Percentiles rank a stretch among this genome's conserved stretches.
These are phyloP conservation scores for Leucoraja erinaceus DNA, from an alignment of 2,113 vertebrate species.

Conservation along the genomic window DNA sequence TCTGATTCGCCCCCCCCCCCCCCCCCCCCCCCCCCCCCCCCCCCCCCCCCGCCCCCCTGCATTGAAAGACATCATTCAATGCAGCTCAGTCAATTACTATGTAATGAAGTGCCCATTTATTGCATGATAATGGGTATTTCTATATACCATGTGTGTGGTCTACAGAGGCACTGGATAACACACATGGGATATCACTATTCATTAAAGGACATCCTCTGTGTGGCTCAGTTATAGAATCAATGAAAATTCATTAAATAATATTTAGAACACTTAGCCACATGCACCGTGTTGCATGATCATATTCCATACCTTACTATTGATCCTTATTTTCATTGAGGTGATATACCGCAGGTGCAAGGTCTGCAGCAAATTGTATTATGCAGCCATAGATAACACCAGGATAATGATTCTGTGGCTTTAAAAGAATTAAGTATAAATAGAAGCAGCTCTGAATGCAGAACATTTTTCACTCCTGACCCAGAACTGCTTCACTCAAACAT, in stretches of 20 bases:
- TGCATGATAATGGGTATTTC: background rate
- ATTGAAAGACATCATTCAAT: background rate
- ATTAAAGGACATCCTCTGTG: background rate
- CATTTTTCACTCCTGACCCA: conserved; percentile 14
- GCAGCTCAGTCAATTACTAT: too few relatives aligned
- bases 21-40: too few relatives aligned
- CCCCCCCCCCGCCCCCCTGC: too few relatives aligned
- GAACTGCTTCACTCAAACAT: background rate
- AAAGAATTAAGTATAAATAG: background rate
- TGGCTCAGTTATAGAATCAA: conserved; percentile 6
- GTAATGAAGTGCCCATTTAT: background rate
- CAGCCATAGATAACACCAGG: background rate
- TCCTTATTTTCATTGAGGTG: background rate
- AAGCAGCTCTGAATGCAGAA: background rate
- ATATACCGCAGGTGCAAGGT: background rate
- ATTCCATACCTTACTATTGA: background rate
- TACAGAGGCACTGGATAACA: background rate
- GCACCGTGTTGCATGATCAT: background rate
- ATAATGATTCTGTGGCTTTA: background rate
- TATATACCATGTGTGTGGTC: conserved; percentile 6
- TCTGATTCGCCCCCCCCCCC: too few relatives aligned
- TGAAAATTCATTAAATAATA: conserved; percentile 20
- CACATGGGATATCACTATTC: conserved; percentile 16
- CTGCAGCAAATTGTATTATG: background rate
- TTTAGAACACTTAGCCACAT: background rate